A percentile compares a stretch with the other conserved stretches of the same genome.
Conservation (phyloP, 2,888 invertebrate species). For the Carcina quercana region DNA sequence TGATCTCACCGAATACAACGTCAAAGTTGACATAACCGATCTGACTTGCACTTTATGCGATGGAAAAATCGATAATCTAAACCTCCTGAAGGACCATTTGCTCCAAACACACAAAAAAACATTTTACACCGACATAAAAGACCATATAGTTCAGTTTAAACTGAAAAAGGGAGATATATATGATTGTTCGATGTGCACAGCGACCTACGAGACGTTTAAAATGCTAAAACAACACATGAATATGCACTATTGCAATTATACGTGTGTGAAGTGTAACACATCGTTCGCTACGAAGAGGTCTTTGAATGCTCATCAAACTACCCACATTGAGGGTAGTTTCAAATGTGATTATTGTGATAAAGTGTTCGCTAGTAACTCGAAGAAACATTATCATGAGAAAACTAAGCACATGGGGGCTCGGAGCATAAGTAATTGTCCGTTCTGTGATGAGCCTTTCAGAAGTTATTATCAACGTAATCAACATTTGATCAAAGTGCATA, state of each 20-base stretch:
- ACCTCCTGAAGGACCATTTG: slow-evolving; percentile 38
- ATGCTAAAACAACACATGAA: slow-evolving; percentile 66
- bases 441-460: slow-evolving; percentile 47
- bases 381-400: slow-evolving; percentile 56
- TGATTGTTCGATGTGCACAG: slow-evolving; percentile 48
- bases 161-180: slow-evolving; percentile 48
- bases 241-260: slow-evolving; percentile 48
- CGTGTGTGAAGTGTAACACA: slow-evolving; percentile 41
- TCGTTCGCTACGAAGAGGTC: slow-evolving; percentile 50
- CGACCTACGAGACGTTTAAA: slow-evolving; percentile 57
- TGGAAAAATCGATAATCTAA: slow-evolving; percentile 28
- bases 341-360: slow-evolving; percentile 59
- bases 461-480: slow-evolving; percentile 59
- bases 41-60: slow-evolving; percentile 39
- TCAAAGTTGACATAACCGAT: slow-evolving; percentile 41
- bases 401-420: slow-evolving; percentile 51
- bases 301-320: slow-evolving; percentile 38
- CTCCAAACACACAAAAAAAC: slow-evolving; percentile 34
- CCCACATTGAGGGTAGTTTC: slow-evolving; percentile 48
- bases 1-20: slow-evolving; percentile 42
- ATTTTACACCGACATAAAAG: slow-evolving; percentile 46
- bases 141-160: slow-evolving; percentile 52
- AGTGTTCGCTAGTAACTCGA: slow-evolving; percentile 41
- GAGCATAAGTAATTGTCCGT: slow-evolving; percentile 53
- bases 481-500: slow-evolving; percentile 56